Percentiles rank a stretch among this genome's conserved stretches.
phyloP scores from a whole-genome alignment of 2,113 vertebrate genomes.

The Pituophis catenifer region DNA sequence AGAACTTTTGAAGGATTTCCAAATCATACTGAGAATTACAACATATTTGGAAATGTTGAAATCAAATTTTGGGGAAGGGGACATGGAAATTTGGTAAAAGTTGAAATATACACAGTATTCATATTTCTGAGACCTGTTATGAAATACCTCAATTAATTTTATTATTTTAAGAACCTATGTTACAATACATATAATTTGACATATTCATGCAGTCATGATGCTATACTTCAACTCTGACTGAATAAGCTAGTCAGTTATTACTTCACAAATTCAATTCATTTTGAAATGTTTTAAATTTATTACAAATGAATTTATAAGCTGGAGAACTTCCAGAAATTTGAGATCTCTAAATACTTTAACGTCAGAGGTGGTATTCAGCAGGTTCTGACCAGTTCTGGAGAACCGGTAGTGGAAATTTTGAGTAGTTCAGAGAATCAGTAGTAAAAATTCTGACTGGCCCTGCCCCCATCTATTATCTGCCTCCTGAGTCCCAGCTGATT shows the following conservation, averaged over 20 bases:
- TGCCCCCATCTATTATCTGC: no score
- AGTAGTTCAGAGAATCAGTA: no score
- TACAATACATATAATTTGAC: not conserved
- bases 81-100: not conserved
- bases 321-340: not conserved
- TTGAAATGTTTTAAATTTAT: not conserved
- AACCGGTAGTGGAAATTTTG: no score
- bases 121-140: not conserved
- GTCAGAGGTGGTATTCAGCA: no score
- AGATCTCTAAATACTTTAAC: not conserved
- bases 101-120: not conserved
- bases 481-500: no score
- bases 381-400: no score
- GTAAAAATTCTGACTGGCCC: no score
- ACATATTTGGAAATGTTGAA: not conserved
- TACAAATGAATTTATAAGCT: not conserved
- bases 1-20: not conserved
- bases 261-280: not conserved
- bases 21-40: not conserved
- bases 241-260: not conserved
- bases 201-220: not conserved
- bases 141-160: not conserved
- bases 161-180: not conserved
- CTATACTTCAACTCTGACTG: not conserved
- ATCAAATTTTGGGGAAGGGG: not conserved